These are phyloP conservation scores for Serinus canaria DNA, from an alignment of 2,113 vertebrate genomes.

Conservation along the genomic window DNA sequence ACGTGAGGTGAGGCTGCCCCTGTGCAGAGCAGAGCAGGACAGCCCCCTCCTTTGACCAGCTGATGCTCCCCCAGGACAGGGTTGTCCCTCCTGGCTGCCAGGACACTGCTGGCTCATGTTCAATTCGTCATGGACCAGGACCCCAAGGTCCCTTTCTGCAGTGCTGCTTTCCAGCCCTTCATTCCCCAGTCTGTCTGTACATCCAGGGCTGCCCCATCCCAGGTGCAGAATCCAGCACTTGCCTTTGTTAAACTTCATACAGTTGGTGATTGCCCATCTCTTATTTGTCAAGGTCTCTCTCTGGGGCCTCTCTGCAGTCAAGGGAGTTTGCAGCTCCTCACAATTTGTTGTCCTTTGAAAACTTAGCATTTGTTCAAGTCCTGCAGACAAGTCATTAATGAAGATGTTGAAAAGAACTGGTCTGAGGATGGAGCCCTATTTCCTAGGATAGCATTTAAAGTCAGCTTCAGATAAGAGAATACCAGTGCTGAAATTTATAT, in stretches of 20 bases:
- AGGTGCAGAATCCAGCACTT: not conserved
- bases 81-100: not conserved
- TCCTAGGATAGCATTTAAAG: not conserved
- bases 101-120: not conserved
- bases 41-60: not conserved
- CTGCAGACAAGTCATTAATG: not conserved
- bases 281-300: not conserved
- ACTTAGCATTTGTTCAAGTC: not conserved
- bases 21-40: rapidly evolving
- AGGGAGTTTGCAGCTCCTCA: not conserved
- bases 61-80: not conserved
- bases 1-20: rapidly evolving
- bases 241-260: not conserved
- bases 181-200: rapidly evolving
- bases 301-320: not conserved
- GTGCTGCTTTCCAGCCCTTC: rapidly evolving
- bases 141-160: rapidly evolving
- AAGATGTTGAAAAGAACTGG: not conserved
- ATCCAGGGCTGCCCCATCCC: not conserved
- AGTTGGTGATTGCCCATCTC: not conserved
- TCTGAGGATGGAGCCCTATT: not conserved
- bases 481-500: not conserved
- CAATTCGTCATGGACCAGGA: rapidly evolving
- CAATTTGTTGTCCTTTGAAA: not conserved
- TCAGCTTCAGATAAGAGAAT: not conserved